phyloP scores from a whole-genome alignment of 2,797 vertebrate genomes.

The Clarias platycephalus region DNA sequence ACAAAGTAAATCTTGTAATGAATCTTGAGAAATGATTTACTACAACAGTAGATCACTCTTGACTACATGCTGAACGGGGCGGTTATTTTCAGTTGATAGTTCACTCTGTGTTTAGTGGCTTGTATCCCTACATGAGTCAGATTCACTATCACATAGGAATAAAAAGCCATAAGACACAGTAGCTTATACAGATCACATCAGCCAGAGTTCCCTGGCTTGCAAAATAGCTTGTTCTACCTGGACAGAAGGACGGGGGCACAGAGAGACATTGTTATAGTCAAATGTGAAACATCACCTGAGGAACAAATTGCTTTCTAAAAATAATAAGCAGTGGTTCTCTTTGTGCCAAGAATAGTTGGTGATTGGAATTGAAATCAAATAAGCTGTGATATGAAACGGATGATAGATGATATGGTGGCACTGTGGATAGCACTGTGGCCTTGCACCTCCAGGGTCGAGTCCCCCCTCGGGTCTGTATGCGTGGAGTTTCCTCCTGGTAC shows the following conservation, averaged over 20 bases:
- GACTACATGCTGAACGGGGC: constrained; percentile 23
- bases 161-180: constrained; percentile 99
- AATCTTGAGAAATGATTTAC: constrained; percentile 14
- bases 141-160: constrained; percentile 99
- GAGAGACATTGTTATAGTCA: constrained; percentile 29
- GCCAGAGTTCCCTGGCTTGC: constrained; percentile 36
- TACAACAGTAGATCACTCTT: constrained; percentile 15
- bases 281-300: constrained; percentile 28
- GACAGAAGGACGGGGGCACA: constrained; percentile 26
- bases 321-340: constrained; percentile 9
- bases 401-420: neutral
- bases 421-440: too few species aligned
- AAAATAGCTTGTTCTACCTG: constrained; percentile 37
- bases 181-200: constrained; percentile 67
- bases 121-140: constrained; percentile 97
- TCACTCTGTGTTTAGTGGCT: constrained; percentile 98
- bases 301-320: constrained; percentile 11
- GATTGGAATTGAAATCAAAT: constrained; percentile 21
- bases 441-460: too few species aligned
- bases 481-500: too few species aligned
- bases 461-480: too few species aligned
- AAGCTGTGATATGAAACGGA: constrained; percentile 33
- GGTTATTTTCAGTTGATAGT: constrained; percentile 73
- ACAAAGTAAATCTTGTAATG: constrained; percentile 15
- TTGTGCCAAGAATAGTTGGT: constrained; percentile 13